Evolutionary conservation across 2,797 vertebrate genomes (phyloP).

Genomic region (Threskiornis aethiopicus): DNA sequence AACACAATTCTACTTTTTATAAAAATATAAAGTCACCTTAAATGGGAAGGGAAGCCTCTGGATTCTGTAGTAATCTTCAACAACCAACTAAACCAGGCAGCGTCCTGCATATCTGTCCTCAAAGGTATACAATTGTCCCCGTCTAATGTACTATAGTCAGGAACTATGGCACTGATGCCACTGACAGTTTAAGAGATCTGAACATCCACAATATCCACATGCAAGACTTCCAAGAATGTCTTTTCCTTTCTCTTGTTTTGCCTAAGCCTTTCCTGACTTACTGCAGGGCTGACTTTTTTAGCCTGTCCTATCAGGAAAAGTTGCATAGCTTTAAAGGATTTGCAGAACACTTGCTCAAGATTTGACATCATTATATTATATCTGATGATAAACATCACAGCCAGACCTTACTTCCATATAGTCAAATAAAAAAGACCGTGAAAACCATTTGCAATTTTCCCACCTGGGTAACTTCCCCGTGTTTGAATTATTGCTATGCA

Average conservation of each 20-base stretch:
- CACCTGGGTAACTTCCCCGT: not conserved
- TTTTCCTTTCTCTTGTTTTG: not conserved
- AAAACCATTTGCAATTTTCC: slow-evolving; percentile 3
- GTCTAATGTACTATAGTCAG: not conserved
- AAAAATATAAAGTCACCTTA: not conserved
- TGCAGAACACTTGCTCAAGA: not conserved
- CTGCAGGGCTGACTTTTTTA: not conserved
- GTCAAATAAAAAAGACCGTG: not conserved
- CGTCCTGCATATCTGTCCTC: not conserved
- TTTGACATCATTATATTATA: not conserved
- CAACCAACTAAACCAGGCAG: not conserved
- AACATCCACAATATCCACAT: not conserved
- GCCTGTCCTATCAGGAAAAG: not conserved
- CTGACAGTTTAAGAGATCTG: not conserved
- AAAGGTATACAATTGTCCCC: not conserved
- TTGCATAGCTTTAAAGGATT: not conserved
- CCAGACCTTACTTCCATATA: not conserved
- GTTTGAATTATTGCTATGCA: not conserved
- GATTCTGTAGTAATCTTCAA: not conserved
- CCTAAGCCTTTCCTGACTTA: not conserved
- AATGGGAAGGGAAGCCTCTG: not conserved
- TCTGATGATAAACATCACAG: not conserved
- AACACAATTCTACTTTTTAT: not conserved
- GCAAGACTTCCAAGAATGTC: not conserved
- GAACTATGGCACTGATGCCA: not conserved